Conservation (phyloP, 2,888 invertebrate species). For the Philhelius pedissequus region DNA sequence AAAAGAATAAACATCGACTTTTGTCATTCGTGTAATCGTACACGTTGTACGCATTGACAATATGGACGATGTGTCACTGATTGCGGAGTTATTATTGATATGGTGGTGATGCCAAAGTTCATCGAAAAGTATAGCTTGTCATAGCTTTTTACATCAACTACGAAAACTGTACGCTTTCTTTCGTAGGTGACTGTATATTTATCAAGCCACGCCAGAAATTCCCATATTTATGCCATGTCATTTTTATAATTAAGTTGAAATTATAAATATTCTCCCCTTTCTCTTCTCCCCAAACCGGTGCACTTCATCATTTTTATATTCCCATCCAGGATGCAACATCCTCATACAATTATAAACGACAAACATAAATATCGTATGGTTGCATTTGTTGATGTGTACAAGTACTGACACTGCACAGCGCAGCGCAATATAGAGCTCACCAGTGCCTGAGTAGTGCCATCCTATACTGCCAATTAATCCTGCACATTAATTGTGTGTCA, state of each 20-base stretch:
- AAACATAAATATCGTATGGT: neutral
- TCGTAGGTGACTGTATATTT: neutral
- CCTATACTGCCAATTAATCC: constrained; percentile 63
- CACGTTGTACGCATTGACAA: too few species aligned
- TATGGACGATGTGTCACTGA: too few species aligned
- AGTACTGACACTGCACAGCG: neutral
- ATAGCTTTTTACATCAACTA: too few species aligned
- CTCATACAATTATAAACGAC: neutral
- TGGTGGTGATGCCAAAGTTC: too few species aligned
- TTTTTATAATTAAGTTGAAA: constrained; percentile 60
- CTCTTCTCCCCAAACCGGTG: neutral
- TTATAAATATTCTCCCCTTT: constrained; percentile 39
- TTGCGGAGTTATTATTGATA: too few species aligned
- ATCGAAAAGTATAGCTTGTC: too few species aligned
- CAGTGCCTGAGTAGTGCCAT: constrained; percentile 9
- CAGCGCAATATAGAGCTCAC: neutral
- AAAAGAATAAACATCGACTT: too few species aligned
- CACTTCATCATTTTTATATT: constrained; percentile 28
- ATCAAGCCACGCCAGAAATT: neutral
- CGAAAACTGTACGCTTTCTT: neutral
- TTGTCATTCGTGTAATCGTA: too few species aligned
- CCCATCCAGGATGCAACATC: neutral
- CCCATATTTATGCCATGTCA: constrained; percentile 40
- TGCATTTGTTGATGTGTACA: constrained; percentile 13
- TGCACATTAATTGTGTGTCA: constrained; percentile 61